Evolutionary conservation across 2,888 invertebrate species (phyloP), one percentile per base, ranked within the genome.

Genomic region (Oscheius sp.): DNA sequence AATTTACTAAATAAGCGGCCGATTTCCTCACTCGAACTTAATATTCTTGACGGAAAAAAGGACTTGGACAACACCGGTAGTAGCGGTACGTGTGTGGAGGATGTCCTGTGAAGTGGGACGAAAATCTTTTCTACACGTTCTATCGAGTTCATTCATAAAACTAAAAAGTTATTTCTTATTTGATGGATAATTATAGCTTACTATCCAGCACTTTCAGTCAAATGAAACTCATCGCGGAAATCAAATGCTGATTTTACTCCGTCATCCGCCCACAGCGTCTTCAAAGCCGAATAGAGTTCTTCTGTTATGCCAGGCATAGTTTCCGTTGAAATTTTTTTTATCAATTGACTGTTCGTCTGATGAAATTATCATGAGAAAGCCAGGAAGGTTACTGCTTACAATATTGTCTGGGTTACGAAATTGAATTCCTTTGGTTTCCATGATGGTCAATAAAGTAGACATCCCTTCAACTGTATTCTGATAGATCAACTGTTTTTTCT

Each of bases 141-240:
- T 71, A 33, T 85, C 84, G 32, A 85, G 44, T 51, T 79, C 74
- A 17, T 81, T 79, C 67, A 84, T 79, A 66, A 85, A 85, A 54
- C 84, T 84, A 72, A 64, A 82, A 73, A 20, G 4, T 8, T 6
- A 8, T 47, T 14, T 20, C 1, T 32, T 17, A 9, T n/a, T 24
- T 6, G 20, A 22, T 24, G 5, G 6, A 12, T n/a, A 12, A 47
- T 26, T 14, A n/a, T n/a, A 47, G 70, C 75, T 72, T 38, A 82
- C 81, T 78, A 80, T 65, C 54, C 59, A 6, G 75, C 74, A 47
- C 75, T 77, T 4, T 80, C 80, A 0, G 75, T 67, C 44, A 80
- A 47, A 45, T 82, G 79, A 28, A 67, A 78, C 24, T 63, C 63
- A 17, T 68, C 62, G 24, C 78, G 50, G 24, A 69, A 65, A 1